Base-by-base conservation (phyloP, 2,113 vertebrate species). In the Nothoprocta perdicaria region DNA sequence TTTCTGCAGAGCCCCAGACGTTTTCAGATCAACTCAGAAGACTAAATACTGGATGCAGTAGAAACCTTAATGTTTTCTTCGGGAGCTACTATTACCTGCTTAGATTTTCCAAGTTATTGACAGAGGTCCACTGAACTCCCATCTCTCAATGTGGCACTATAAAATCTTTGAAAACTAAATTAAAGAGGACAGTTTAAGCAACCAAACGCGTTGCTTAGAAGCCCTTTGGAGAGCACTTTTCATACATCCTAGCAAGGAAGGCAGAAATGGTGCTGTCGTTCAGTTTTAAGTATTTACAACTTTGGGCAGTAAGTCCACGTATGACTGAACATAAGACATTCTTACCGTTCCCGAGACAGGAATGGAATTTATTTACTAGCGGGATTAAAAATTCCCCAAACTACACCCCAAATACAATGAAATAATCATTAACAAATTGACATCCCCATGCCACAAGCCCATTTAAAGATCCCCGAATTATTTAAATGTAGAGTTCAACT, bases 91-190 rank as follows among this genome's bases (percentile, higher is more conserved):
- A 80, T 38, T 27, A 71, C 65, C 80, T 87, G 72, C 81, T 80
- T 31, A 50, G 26, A 17, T 45, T 79, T 71, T 45, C 57, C 22
- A 5, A 2, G 22, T 71, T 80, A 68, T 24, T 86, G 67, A 74
- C 35, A 2, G 88, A 92, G 74, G 84, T 90, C 67, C 63, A 67
- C 75, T 66, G 74, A 85, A 92, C 74, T 92, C 78, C 78, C 62
- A 48, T 16, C 61, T 78, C 60, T 77, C 86, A 45, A 65, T 50
- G 7, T 26, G 31, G 69, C 24, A 38, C 62, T 73, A 86, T 62
- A 53, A 76, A 46, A 60, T 55, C 72, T 69, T 86, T 55, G 53
- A 88, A 83, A 95, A 89, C 79, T 74, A 74, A 74, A 87, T 85
- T 74, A 85, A 45, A 1, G 1, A 82, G 3, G 31, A 23, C 50